Evolutionary conservation across 2,113 vertebrate species (phyloP), one percentile per base, ranked within the genome.

Genomic region (Propithecus coquereli): DNA sequence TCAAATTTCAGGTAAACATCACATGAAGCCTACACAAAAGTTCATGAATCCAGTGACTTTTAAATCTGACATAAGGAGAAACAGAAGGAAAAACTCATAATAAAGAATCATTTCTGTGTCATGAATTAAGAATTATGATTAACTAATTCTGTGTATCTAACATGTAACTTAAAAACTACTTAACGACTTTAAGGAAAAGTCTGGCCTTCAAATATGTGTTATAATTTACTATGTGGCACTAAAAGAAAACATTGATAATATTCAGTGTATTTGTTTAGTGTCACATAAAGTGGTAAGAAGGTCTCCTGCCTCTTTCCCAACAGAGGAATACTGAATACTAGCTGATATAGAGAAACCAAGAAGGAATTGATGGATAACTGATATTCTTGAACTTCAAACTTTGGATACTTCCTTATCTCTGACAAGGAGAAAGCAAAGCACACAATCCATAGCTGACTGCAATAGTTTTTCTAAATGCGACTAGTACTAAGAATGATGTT

Each of bases 391-490:
- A 87, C 89, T 61, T 93, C 70, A 65, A 54, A 91, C 27, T 37
- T 10, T 9, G 34, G 18, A 25, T 16, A 76, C 27, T 90, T 93
- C 79, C 57, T 95, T 76, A 70, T 0, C 61, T 65, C 77, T 84
- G 74, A 92, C 34, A 81, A 76, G 77, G n/a, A 94, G 63, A 90
- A 92, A 88, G 65, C 32, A 50, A 25, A 88, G 57, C 90, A 87
- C 23, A 71, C 18, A 84, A 47, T 16, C 54, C 59, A 83, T 0
- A 61, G 68, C 70, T 71, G 68, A 89, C 34, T 86, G 40, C 27
- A n/a, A 10, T 5, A 54, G 59, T 86, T 89, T 92, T 92, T 66
- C 86, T 84, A 91, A 96, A 94, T 0, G 23, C 73, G 89, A 76
- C n/a, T 40, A n/a, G 57, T 37, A 80, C 59, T 77, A 87, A 97